Percentiles rank a stretch among this genome's conserved stretches.
Evolutionary conservation across 2,113 vertebrate genomes (phyloP).

Genomic region (Erythrocercus mccallii): DNA sequence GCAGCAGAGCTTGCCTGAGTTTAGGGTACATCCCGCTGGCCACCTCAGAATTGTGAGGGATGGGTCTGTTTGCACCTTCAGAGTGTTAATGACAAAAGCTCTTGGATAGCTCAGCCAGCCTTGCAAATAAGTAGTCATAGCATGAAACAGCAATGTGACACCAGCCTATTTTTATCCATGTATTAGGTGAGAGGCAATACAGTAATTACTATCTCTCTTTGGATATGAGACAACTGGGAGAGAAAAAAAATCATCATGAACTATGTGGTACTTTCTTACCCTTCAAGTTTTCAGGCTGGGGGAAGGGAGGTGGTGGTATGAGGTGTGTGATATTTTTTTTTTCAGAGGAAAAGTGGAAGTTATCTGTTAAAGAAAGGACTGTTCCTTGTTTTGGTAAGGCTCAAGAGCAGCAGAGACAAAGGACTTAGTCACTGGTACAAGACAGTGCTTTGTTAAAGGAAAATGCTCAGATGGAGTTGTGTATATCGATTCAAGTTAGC

Average conservation of each 20-base stretch:
- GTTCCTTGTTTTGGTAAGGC: neutral
- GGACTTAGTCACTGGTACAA: neutral
- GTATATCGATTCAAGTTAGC: neutral
- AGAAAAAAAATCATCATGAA: neutral
- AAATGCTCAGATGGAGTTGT: neutral
- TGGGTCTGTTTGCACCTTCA: neutral
- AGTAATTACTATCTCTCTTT: neutral
- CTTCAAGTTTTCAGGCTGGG: neutral
- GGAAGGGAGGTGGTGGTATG: neutral
- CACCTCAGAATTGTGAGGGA: neutral
- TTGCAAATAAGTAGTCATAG: neutral
- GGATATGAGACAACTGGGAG: neutral
- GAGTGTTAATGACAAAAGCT: neutral
- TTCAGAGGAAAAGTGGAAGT: neutral
- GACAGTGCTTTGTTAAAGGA: neutral
- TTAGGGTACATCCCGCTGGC: neutral
- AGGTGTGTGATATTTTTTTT: neutral
- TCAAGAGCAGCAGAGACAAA: neutral
- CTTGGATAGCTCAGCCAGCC: neutral
- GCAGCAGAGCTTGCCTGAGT: neutral
- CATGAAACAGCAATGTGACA: neutral
- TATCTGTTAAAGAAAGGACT: neutral
- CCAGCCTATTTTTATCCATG: neutral
- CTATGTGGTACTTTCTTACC: neutral
- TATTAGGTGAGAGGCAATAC: constrained; percentile 10